Conservation (phyloP, 2,113 vertebrate species). For the Cottus gobio region DNA sequence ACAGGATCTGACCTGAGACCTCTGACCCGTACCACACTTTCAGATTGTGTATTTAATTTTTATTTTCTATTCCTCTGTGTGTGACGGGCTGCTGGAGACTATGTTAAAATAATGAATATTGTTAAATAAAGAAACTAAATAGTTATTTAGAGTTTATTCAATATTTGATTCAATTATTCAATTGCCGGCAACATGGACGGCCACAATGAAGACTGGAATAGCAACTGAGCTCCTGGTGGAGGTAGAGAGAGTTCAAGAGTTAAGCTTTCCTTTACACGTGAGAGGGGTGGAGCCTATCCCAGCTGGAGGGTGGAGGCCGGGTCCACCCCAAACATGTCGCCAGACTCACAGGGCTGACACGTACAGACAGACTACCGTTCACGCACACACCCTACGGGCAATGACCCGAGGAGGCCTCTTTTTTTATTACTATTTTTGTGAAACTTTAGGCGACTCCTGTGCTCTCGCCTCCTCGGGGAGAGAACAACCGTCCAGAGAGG, state of each 20-base stretch:
- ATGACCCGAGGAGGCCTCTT: not conserved
- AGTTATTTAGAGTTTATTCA: constrained; percentile 8
- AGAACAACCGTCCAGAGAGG: not conserved
- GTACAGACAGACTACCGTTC: too few species aligned
- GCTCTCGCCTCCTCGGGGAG: not conserved
- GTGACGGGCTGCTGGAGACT: constrained; percentile 1
- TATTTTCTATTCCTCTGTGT: constrained; percentile 32
- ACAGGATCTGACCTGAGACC: constrained; percentile 39
- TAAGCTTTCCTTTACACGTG: not conserved
- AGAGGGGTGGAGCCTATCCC: not conserved
- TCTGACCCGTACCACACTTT: not conserved
- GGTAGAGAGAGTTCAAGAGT: not conserved
- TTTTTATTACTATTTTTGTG: not conserved
- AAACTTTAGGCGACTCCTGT: not conserved
- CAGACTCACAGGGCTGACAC: too few species aligned
- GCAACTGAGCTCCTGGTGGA: not conserved
- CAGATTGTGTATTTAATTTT: constrained; percentile 26
- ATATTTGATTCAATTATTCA: not conserved
- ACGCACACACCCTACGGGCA: too few species aligned
- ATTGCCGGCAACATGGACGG: not conserved
- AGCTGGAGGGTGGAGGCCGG: not conserved
- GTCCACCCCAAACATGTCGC: too few species aligned
- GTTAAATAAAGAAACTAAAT: constrained; percentile 35
- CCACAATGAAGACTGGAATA: not conserved
- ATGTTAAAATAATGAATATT: not conserved